phyloP scores from a whole-genome alignment of 2,888 invertebrate genomes.

The Keiferia lycopersicella region DNA sequence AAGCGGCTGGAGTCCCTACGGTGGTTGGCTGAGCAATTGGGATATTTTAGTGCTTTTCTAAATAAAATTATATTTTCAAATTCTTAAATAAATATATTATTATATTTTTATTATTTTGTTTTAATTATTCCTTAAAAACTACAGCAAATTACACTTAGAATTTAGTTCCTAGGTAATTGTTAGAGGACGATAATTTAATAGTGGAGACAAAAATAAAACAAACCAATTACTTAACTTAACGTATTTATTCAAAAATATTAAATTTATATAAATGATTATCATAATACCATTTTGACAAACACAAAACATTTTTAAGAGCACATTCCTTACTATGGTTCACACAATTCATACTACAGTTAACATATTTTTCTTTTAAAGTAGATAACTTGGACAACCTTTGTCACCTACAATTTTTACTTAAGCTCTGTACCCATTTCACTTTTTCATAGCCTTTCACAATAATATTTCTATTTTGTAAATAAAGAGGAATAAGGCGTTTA shows the following conservation, averaged over 20 bases:
- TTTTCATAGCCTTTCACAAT: slow-evolving; percentile 29
- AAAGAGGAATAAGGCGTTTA: slow-evolving; percentile 18
- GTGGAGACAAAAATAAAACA: not conserved
- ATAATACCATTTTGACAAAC: slow-evolving; percentile 15
- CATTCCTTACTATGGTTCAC: not conserved
- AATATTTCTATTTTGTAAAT: slow-evolving; percentile 27
- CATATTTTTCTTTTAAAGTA: slow-evolving; percentile 14
- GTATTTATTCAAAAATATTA: not conserved
- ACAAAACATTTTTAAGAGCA: slow-evolving; percentile 12
- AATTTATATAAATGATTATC: slow-evolving; percentile 12
- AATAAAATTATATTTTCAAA: too few species aligned
- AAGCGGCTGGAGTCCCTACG: too few species aligned
- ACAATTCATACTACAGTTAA: slow-evolving; percentile 23
- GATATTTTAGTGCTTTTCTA: too few species aligned
- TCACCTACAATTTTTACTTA: slow-evolving; percentile 22
- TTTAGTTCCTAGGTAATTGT: too few species aligned
- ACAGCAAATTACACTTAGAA: too few species aligned
- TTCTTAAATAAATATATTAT: too few species aligned
- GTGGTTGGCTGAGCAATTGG: too few species aligned
- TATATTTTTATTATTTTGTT: too few species aligned
- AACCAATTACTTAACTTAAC: not conserved
- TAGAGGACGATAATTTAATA: too few species aligned
- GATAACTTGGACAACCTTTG: slow-evolving; percentile 24
- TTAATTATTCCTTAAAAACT: too few species aligned
- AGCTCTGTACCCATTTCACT: slow-evolving; percentile 27